These are phyloP conservation scores for Leptothorax acervorum DNA, from an alignment of 2,888 invertebrate species.

Conservation along the genomic window DNA sequence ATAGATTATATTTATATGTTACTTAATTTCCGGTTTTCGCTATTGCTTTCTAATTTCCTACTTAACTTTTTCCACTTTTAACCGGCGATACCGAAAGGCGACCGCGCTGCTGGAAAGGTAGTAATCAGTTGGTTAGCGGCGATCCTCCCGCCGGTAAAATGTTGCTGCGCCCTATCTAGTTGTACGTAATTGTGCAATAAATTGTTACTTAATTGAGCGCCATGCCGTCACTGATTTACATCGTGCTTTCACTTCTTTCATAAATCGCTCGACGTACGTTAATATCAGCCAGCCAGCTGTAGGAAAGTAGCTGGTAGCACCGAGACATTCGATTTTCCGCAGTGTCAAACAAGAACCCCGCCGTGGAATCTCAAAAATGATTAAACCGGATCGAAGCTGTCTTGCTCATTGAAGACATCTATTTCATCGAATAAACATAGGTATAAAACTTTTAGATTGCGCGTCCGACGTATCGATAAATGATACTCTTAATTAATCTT, in stretches of 20 bases:
- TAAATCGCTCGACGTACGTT: conserved; percentile 62
- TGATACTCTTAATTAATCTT: conserved; percentile 17
- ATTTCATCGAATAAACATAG: not conserved
- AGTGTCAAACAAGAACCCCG: conserved; percentile 6
- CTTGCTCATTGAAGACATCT: not conserved
- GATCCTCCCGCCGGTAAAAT: conserved; percentile 52
- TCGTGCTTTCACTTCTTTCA: conserved; percentile 72
- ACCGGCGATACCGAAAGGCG: conserved; percentile 21
- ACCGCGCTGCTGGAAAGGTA: conserved; percentile 40
- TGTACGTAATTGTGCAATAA: conserved; percentile 72
- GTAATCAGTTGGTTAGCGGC: conserved; percentile 35
- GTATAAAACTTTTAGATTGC: conserved; percentile 20
- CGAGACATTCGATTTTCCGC: conserved; percentile 40
- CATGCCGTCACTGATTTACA: conserved; percentile 69
- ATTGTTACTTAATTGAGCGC: conserved; percentile 73
- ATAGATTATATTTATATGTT: conserved; percentile 18
- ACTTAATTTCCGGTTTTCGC: conserved; percentile 29
- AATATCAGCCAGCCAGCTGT: conserved; percentile 2
- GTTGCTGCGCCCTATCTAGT: conserved; percentile 53
- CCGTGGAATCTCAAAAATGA: conserved; percentile 11
- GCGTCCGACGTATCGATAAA: conserved; percentile 9
- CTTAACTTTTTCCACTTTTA: conserved; percentile 13
- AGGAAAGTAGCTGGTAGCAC: conserved; percentile 12
- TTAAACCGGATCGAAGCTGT: conserved; percentile 39
- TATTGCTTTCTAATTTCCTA: conserved; percentile 38